Base-by-base conservation (phyloP, 2,797 vertebrate species). In the Cyprinodon diabolis region DNA sequence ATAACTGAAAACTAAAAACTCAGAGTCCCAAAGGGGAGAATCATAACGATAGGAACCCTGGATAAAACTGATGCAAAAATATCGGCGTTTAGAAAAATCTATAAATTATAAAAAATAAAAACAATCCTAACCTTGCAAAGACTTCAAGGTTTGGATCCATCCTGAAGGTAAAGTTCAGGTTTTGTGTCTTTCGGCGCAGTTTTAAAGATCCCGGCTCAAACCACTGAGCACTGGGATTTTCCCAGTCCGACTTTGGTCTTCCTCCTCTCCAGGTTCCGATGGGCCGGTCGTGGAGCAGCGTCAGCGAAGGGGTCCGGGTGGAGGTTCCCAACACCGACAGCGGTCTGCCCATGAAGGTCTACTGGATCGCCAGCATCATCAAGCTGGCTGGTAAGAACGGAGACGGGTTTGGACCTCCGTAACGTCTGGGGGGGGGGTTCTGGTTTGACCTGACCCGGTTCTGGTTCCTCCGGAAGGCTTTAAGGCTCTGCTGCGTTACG, bases 271-370 rank as follows among this genome's bases (percentile, higher is more conserved):
- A 99, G 97, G 96, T 97, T 54, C 95, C 95, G 14, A 96, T 98
- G 96, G 96, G 96, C 67, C 94, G 85, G 40, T 96, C 94, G 70
- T 99, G 97, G 97, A 94, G 94, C 43, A 96, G 96, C 78, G 91
- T 98, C 82, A 91, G 95, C 25, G 97, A 98, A 85, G 96, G 97
- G 12, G 95, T 98, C 54, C 91, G 97, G 79, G 95, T 99, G 19
- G 97, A 99, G 87, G 97, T 98, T 84, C 96, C 95, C 0, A 99
- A 98, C 92, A 96, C 96, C 0, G 97, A 99, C 94, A 96, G 96
- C 84, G 94, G 91, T 77, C 92, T 98, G 52, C 94, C 96, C 80
- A 95, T 96, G 90, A 98, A 97, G 95, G 97, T 98, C 76, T 99
- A 97, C 95, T 99, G 97, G 97, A 97, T 99, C 85, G 97, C 97